Evolutionary conservation across 2,888 invertebrate species (phyloP), one percentile per base, ranked within the genome.

Genomic region (Lasius fuliginosus): DNA sequence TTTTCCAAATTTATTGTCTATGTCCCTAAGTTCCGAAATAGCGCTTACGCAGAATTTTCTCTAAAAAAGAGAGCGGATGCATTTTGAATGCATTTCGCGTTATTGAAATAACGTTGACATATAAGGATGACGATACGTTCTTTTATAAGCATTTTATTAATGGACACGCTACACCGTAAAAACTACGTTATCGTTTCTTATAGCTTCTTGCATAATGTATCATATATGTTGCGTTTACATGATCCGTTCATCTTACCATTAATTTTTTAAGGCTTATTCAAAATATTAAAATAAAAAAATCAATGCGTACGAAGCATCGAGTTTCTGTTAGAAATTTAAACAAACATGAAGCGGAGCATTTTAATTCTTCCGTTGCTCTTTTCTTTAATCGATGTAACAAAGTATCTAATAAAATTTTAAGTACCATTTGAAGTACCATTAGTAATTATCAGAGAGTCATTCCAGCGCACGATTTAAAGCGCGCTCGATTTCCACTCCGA

Each of bases 71-170:
- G 4, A 81, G 6, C 6, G 11, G 1, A 12, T 68, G 36, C 46
- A 79, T 69, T 42, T 69, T 46, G 53, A n/a, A 6, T 53, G 6
- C 53, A 46, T 49, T 53, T 53, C 12, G 27, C 18, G 11, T 64
- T 42, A 71, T 49, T 46, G 27, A 81, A 60, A 81, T 58, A 46
- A 69, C 46, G 46, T 68, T 68, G 77, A 77, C 23, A 30, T 71
- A 71, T 71, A 71, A 79, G 71, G 23, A 81, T 71, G 33, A 36
- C 33, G 27, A 12, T 60, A 69, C 33, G n/a, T 46, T 60, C 58
- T 46, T n/a, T 71, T 79, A 23, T 46, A 81, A 71, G 27, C 71
- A 46, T 36, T 9, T 81, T 60, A 71, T 81, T 81, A 81, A 73
- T 71, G 46, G 0, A 46, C 60, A 23, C 18, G n/a, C 42, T 40